These are phyloP conservation scores for Diabrotica balteata DNA, from an alignment of 2,888 invertebrate species.

Conservation along the genomic window DNA sequence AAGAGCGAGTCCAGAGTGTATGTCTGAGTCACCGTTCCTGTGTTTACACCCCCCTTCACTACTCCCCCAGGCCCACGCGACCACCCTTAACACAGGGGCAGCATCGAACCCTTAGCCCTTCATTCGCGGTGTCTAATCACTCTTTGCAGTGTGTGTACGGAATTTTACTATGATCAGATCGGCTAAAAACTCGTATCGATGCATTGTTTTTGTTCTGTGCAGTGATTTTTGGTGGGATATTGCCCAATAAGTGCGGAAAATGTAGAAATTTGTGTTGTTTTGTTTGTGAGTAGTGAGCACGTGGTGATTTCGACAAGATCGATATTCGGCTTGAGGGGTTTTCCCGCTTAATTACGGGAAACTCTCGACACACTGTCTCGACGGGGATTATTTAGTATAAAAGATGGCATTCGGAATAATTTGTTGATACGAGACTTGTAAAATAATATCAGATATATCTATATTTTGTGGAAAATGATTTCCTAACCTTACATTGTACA, in stretches of 20 bases:
- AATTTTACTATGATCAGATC: conserved; percentile 49
- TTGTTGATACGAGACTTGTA: neutral
- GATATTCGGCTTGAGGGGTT: conserved; percentile 16
- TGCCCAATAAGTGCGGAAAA: conserved; percentile 13
- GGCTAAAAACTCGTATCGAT: conserved; percentile 28
- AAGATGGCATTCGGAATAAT: conserved; percentile 12
- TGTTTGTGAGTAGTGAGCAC: conserved; percentile 22
- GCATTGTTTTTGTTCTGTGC: conserved; percentile 23
- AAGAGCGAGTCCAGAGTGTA: conserved; percentile 17
- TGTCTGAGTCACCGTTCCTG: conserved; percentile 52
- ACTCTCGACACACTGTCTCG: conserved; percentile 3
- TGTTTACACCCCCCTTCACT: conserved; percentile 46
- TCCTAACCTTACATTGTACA: neutral
- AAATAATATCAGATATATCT: neutral
- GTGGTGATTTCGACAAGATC: conserved; percentile 21
- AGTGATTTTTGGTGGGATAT: conserved; percentile 25
- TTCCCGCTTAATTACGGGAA: conserved; percentile 21
- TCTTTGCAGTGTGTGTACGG: conserved; percentile 51
- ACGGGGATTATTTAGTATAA: conserved; percentile 7
- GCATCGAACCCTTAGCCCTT: conserved; percentile 48
- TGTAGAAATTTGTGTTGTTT: conserved; percentile 11
- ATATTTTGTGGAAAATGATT: neutral
- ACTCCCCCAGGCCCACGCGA: conserved; percentile 35
- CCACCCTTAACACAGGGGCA: conserved; percentile 46
- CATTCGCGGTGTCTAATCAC: conserved; percentile 58